Percentiles rank a stretch among this genome's conserved stretches.
These are phyloP conservation scores for Dunckerocampus dactyliophorus DNA, from an alignment of 2,113 vertebrate genomes.

Conservation along the genomic window DNA sequence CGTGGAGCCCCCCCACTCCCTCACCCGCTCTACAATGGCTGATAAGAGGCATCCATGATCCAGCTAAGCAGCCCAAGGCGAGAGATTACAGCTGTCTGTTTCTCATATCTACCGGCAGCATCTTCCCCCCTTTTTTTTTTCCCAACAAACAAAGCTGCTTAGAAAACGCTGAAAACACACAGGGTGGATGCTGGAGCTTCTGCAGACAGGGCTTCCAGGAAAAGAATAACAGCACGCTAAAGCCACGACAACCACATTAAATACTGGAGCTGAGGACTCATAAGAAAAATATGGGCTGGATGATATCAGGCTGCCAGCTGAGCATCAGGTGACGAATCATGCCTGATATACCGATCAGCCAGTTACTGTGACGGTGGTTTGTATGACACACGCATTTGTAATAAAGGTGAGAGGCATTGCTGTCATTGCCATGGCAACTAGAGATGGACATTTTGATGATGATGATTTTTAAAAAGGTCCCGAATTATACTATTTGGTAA, in stretches of 20 bases:
- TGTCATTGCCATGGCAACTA: too few species aligned
- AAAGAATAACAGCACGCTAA: slow-evolving; percentile 4
- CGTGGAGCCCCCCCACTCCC: background rate
- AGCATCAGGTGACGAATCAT: slow-evolving; percentile 1
- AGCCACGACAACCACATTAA: slow-evolving; percentile 14
- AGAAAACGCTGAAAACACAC: slow-evolving; percentile 36
- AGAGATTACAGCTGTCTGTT: slow-evolving; percentile 63
- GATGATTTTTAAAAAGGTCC: too few species aligned
- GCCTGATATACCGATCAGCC: background rate
- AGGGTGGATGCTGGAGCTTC: slow-evolving; percentile 12
- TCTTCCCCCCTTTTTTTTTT: slow-evolving; percentile 47
- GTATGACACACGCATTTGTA: too few species aligned
- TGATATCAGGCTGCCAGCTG: slow-evolving; percentile 3
- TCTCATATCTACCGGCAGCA: slow-evolving; percentile 59
- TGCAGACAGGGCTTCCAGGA: slow-evolving; percentile 17
- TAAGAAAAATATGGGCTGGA: background rate
- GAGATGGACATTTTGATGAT: too few species aligned
- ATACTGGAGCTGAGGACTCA: slow-evolving; percentile 17
- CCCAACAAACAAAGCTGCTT: slow-evolving; percentile 47
- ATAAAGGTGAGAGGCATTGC: too few species aligned
- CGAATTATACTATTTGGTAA: too few species aligned
- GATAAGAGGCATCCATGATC: slow-evolving; percentile 56
- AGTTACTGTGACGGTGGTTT: too few species aligned
- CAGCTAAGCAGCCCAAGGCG: slow-evolving; percentile 51
- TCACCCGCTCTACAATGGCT: slow-evolving; percentile 17